Evolutionary conservation across 1,140 invertebrate species (phyloP).

Genomic region (Drosophila sproati): DNA sequence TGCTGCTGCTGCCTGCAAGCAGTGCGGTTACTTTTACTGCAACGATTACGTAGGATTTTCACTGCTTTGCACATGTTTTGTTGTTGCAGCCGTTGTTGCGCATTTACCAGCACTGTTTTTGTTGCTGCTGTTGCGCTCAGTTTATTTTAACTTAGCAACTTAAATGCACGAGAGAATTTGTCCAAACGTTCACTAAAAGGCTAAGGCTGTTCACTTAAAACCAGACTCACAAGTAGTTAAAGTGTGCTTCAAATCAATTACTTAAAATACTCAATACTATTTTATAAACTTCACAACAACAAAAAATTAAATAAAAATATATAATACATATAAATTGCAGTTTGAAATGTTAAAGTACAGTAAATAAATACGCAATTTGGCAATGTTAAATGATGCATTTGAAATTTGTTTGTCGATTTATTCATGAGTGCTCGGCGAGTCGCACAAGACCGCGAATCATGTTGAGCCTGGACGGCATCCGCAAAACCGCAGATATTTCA

Average conservation of each 20-base stretch:
- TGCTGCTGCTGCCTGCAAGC: constrained; percentile 37
- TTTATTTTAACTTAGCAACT: constrained; percentile 33
- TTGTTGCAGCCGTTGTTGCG: constrained; percentile 30
- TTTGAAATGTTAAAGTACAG: constrained; percentile 4
- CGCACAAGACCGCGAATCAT: constrained; percentile 45
- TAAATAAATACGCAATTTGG: constrained; percentile 24
- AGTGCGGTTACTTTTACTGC: constrained; percentile 39
- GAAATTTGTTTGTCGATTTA: constrained; percentile 38
- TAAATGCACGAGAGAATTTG: constrained; percentile 5
- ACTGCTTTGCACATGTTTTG: constrained; percentile 57
- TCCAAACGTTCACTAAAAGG: not conserved
- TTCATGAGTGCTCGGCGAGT: constrained; percentile 41
- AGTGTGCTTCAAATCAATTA: not conserved
- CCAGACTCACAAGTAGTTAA: not conserved
- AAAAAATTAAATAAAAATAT: too few relatives aligned
- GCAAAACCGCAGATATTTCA: constrained; percentile 39
- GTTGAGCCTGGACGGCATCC: constrained; percentile 33
- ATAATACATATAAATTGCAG: too few relatives aligned
- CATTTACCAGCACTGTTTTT: constrained; percentile 38
- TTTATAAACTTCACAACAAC: too few relatives aligned
- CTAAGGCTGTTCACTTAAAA: not conserved
- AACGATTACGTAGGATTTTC: constrained; percentile 77
- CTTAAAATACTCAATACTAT: not conserved
- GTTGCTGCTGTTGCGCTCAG: constrained; percentile 16
- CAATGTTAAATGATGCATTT: constrained; percentile 28